A percentile compares a stretch with the other conserved stretches of the same genome.
These are phyloP conservation scores for Pseudobourletiella spinata DNA, from an alignment of 1,140 invertebrate genomes.

Conservation along the genomic window DNA sequence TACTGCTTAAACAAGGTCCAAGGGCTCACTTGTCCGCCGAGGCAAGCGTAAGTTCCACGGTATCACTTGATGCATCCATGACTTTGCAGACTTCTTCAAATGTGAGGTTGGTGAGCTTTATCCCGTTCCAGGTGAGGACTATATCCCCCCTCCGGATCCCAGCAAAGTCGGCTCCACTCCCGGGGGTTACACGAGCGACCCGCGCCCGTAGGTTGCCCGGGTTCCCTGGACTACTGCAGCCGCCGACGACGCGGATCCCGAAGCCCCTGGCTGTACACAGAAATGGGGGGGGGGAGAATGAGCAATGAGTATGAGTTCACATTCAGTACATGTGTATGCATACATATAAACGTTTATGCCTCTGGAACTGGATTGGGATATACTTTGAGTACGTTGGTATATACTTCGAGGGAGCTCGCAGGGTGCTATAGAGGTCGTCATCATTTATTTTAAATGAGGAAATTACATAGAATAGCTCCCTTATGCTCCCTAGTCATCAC, in stretches of 20 bases:
- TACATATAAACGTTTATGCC: no score
- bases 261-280: constrained; percentile 77
- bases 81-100: constrained; percentile 80
- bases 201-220: constrained; percentile 61
- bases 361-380: no score
- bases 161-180: constrained; percentile 77
- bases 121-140: constrained; percentile 71
- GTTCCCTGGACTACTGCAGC: constrained; percentile 39
- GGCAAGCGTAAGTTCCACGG: constrained; percentile 55
- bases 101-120: constrained; percentile 73
- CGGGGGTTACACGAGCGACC: constrained; percentile 81
- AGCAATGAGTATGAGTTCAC: no score
- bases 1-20: no score
- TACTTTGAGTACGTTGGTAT: no score
- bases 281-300: no score
- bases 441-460: no score
- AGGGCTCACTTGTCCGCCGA: constrained; percentile 31
- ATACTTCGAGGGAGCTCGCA: no score
- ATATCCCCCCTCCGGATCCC: constrained; percentile 74
- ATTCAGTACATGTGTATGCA: no score
- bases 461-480: no score
- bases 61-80: constrained; percentile 69
- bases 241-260: constrained; percentile 85
- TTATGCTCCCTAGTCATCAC: no score
- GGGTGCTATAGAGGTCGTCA: no score